Percentiles rank a stretch among this genome's conserved stretches.
These are phyloP conservation scores for Perca schrenkii DNA, from an alignment of 2,113 vertebrate species.

Conservation along the genomic window DNA sequence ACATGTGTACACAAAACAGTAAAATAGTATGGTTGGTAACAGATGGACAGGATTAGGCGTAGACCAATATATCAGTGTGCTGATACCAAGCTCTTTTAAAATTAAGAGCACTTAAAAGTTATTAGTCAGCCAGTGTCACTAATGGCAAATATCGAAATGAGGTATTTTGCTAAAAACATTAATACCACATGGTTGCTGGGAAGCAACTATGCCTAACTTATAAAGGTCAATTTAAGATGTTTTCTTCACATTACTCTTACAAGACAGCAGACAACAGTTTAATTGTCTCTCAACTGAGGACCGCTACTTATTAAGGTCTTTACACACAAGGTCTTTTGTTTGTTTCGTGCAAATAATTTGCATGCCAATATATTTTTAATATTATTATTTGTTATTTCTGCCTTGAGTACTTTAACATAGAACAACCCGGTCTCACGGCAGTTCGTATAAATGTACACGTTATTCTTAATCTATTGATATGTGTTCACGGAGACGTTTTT, in stretches of 20 bases:
- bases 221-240: not conserved
- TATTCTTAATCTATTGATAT: too few relatives aligned
- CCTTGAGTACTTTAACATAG: too few relatives aligned
- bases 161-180: not conserved
- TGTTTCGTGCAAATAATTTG: too few relatives aligned
- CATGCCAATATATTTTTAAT: too few relatives aligned
- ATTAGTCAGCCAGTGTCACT: not conserved
- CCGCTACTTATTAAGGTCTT: not conserved
- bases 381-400: too few relatives aligned
- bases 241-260: not conserved
- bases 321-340: too few relatives aligned
- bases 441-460: too few relatives aligned
- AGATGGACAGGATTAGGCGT: not conserved
- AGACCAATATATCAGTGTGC: not conserved
- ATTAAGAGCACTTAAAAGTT: not conserved
- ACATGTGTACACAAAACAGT: not conserved
- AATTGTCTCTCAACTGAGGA: not conserved
- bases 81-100: not conserved
- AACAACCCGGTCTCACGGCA: too few relatives aligned
- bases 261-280: not conserved
- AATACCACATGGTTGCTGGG: not conserved
- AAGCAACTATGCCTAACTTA: not conserved
- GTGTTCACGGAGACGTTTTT: too few relatives aligned
- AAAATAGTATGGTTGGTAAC: not conserved
- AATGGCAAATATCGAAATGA: not conserved